Percentiles rank a stretch among this genome's conserved stretches.
Evolutionary conservation across 2,797 vertebrate species (phyloP).

Genomic region (Hydrocynus forskahlii): DNA sequence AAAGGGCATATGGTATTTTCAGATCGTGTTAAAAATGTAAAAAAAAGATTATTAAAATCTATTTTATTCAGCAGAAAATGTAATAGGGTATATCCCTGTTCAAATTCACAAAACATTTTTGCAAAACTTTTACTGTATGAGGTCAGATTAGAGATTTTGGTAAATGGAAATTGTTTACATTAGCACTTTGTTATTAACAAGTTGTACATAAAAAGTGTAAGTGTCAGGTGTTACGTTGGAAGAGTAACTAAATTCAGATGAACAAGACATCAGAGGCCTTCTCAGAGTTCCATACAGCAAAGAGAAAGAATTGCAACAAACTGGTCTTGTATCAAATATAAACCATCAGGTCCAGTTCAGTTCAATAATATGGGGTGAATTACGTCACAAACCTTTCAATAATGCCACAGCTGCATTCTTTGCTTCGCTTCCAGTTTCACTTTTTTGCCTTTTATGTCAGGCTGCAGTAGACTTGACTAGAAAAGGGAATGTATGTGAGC

Average conservation of each 20-base stretch:
- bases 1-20: no score
- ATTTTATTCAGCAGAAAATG: no score
- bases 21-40: no score
- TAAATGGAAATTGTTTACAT: no score
- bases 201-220: no score
- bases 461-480: slow-evolving; percentile 70
- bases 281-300: not conserved
- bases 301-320: not conserved
- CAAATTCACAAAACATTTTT: no score
- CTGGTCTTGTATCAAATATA: not conserved
- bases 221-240: slow-evolving; percentile 20
- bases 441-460: slow-evolving; percentile 71
- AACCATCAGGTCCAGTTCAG: not conserved
- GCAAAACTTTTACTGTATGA: no score
- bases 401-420: slow-evolving; percentile 3
- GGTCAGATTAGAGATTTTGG: no score
- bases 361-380: slow-evolving; percentile 1
- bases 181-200: no score
- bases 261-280: not conserved
- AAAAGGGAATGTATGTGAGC: slow-evolving; percentile 84
- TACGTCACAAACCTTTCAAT: not conserved
- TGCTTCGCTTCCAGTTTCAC: slow-evolving; percentile 53
- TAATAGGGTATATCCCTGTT: no score
- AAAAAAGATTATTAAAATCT: no score
- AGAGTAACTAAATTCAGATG: slow-evolving; percentile 2